Base-by-base conservation (phyloP, 2,888 invertebrate genomes). In the Diaperis boleti region DNA sequence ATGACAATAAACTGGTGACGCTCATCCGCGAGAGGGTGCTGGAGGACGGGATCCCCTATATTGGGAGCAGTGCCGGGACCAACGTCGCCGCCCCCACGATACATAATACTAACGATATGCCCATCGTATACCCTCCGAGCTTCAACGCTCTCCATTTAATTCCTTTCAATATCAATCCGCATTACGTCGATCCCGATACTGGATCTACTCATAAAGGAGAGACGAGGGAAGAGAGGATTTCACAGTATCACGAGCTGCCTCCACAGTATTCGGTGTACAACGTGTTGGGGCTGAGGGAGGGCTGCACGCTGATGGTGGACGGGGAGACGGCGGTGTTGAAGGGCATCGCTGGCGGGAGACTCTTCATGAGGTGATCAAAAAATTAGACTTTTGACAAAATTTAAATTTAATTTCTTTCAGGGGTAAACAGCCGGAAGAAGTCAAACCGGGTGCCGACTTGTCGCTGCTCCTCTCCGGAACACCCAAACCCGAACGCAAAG, bases 101-200 rank as follows among this genome's bases (percentile, higher is more conserved):
- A 71, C 85, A 89, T 72, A 94, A 93, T 2, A 94, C 94, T 42
- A 94, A 94, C 83, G 94, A 94, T 77, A 94, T 94, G 94, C 94
- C 94, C 2, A 91, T 94, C 59, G 86, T 86, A n/a, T 88, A 86
- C 78, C 92, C 92, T 33, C 91, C 91, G 17, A 84, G 84, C 47
- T 91, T 93, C 80, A 83, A 88, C 66, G 92, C 89, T 0, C 83
- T 94, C 41, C 84, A 85, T 29, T 83, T 94, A 55, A 87, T 94
- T 8, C 91, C 92, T 2, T 92, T 93, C 78, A 93, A 94, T 78
- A 92, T 94, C 62, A 94, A 94, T 79, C 92, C 94, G 6, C 94
- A 94, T 80, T 94, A 92, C 76, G 80, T 90, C 69, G 92, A 93
- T 67, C 79, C 85, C 17, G 83, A 87, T 68, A 81, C 83, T 6